Percentiles rank a stretch among this genome's conserved stretches.
These are phyloP conservation scores for Helicoverpa armigera DNA, from an alignment of 1,140 invertebrate species.

Conservation along the genomic window DNA sequence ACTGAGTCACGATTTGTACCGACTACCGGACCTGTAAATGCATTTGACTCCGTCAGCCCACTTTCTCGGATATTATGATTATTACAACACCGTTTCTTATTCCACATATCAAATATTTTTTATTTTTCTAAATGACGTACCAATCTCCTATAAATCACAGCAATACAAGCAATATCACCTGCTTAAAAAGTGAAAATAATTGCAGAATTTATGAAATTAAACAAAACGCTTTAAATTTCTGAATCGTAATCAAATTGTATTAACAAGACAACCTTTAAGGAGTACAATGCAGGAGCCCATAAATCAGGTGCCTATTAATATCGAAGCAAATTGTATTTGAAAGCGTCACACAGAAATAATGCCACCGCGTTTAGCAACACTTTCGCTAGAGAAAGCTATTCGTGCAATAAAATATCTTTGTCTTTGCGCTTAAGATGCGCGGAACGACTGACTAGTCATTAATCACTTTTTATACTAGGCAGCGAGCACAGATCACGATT, in stretches of 20 bases:
- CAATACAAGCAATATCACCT: too few species aligned
- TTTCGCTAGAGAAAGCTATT: constrained; percentile 83
- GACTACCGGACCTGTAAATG: constrained; percentile 39
- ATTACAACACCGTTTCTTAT: constrained; percentile 34
- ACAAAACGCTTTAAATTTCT: too few species aligned
- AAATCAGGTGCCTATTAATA: constrained; percentile 40
- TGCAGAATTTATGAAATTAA: too few species aligned
- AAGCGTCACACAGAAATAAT: constrained; percentile 77
- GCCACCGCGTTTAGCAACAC: constrained; percentile 76
- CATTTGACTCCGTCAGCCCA: constrained; percentile 40
- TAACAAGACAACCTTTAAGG: not conserved
- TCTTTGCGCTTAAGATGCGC: constrained; percentile 68
- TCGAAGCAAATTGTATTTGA: constrained; percentile 64
- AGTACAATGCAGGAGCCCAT: not conserved
- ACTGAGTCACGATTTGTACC: constrained; percentile 48
- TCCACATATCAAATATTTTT: not conserved
- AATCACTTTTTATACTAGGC: constrained; percentile 56
- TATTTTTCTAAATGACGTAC: too few species aligned
- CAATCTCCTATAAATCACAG: too few species aligned
- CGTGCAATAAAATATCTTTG: constrained; percentile 80
- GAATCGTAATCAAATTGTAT: not conserved
- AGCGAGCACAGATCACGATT: constrained; percentile 1
- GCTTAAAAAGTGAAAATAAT: too few species aligned
- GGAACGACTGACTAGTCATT: constrained; percentile 57
- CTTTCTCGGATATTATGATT: constrained; percentile 48